Percentiles rank a stretch among this genome's conserved stretches.
These are phyloP conservation scores for Cotesia vestalis DNA, from an alignment of 1,140 invertebrate genomes.

Conservation along the genomic window DNA sequence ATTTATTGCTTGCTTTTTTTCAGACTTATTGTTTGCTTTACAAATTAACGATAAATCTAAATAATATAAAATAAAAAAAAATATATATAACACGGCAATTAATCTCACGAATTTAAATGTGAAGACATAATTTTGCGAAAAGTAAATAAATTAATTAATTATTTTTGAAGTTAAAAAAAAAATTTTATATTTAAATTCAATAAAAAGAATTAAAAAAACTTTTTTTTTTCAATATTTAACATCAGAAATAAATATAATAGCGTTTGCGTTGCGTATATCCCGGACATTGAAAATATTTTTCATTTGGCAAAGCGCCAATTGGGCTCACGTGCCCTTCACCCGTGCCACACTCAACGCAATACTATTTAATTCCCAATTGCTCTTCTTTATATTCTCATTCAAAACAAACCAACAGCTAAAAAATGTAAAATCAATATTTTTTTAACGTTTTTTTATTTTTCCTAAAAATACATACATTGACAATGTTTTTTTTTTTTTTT, in stretches of 20 bases:
- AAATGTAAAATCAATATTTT: slow-evolving; percentile 8
- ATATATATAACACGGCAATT: background rate
- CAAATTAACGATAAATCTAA: too few relatives aligned
- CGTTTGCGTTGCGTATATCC: slow-evolving; percentile 30
- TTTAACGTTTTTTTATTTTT: too few relatives aligned
- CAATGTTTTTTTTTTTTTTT: slow-evolving; percentile 16
- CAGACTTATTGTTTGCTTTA: too few relatives aligned
- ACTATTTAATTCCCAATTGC: slow-evolving; percentile 57
- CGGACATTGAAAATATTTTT: slow-evolving; percentile 62
- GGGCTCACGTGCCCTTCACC: slow-evolving; percentile 61
- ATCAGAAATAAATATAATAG: background rate
- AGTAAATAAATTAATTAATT: background rate
- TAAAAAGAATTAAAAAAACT: too few relatives aligned
- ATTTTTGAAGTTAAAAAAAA: too few relatives aligned
- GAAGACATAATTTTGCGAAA: slow-evolving; percentile 13
- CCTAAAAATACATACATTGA: background rate
- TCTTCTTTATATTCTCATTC: slow-evolving; percentile 47
- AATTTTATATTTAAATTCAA: too few relatives aligned
- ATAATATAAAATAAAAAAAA: too few relatives aligned
- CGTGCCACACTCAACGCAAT: slow-evolving; percentile 59
- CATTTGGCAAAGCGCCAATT: slow-evolving; percentile 62
- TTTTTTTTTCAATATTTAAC: too few relatives aligned
- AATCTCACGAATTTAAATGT: background rate
- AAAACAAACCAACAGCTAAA: slow-evolving; percentile 21
- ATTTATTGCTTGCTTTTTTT: too few relatives aligned